Base-by-base conservation (phyloP, 2,888 invertebrate genomes). In the Unio pictorum region DNA sequence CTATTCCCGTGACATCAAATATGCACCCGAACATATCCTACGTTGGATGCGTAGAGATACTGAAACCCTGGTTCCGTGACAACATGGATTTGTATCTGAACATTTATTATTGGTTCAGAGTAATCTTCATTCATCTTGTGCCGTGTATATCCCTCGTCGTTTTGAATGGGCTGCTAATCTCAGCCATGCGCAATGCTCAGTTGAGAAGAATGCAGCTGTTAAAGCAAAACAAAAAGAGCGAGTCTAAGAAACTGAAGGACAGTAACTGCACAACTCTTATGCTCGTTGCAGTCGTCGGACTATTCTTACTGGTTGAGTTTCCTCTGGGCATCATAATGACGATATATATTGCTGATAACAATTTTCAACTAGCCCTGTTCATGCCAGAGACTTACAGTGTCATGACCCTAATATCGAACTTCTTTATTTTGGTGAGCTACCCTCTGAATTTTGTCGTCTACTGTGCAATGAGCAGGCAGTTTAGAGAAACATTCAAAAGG, bases 381-480 rank as follows among this genome's bases (percentile, higher is more conserved):
- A 61, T 68, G 74, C 59, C 64, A 5, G 75, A 81, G 8, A 77
- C 84, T 17, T 81, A 83, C 64, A 73, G 77, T 7, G 80, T 84
- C 15, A 81, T 88, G 68, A 81, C 85, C 6, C 79, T 85, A 57
- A 93, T 96, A 86, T 95, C 95, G 18, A 97, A 97, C 91, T 96
- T 97, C 91, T 94, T 96, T 89, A 95, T 98, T 73, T 94, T 96
- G 71, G 93, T 96, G 58, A 95, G 95, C 63, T 97, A 97, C 90
- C 96, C 96, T 18, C 94, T 97, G 71, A 97, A 97, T 90, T 97
- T 98, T 86, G 97, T 96, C 73, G 96, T 97, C 79, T 98, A 98
- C 87, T 97, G 97, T 89, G 96, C 96, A 30, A 98, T 98, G 98
- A 96, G 96, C 55, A 92, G 96, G 55, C 96, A 96, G 89, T 98